Evolutionary conservation across 2,888 invertebrate genomes (phyloP).

Genomic region (Polymixis lichenea): DNA sequence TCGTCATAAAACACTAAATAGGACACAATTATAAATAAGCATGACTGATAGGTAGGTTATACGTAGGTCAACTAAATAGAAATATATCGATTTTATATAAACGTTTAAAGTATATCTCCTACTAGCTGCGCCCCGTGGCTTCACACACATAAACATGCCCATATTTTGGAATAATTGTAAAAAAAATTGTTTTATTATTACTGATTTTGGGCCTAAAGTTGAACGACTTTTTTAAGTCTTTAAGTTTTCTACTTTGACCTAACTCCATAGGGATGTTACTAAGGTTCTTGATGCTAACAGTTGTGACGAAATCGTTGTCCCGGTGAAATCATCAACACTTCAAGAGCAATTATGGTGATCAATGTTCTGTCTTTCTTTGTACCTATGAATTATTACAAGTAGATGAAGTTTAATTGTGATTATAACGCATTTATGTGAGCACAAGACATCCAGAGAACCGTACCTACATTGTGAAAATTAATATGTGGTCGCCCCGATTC

Average conservation of each 20-base stretch:
- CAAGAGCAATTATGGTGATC: too few relatives aligned
- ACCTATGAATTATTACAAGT: too few relatives aligned
- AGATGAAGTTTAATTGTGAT: not conserved
- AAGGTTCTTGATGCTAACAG: too few relatives aligned
- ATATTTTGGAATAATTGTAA: too few relatives aligned
- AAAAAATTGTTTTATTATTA: too few relatives aligned
- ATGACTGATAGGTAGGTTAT: not conserved
- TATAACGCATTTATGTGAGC: not conserved
- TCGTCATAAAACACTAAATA: slow-evolving; percentile 10
- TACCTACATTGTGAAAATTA: not conserved
- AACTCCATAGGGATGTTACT: too few relatives aligned
- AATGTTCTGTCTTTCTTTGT: too few relatives aligned
- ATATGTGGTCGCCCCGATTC: not conserved
- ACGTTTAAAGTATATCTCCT: not conserved
- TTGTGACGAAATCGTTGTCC: not conserved
- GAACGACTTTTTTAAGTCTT: not conserved
- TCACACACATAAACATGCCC: too few relatives aligned
- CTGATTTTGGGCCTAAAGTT: too few relatives aligned
- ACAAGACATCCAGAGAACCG: not conserved
- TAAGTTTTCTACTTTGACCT: not conserved
- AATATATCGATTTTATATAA: not conserved
- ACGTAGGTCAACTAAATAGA: not conserved
- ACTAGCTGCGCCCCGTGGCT: too few relatives aligned
- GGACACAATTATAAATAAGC: not conserved
- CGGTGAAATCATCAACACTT: not conserved